Percentiles rank a stretch among this genome's conserved stretches.
phyloP scores from a whole-genome alignment of 2,888 invertebrate genomes.

The Adineta ricciae region DNA sequence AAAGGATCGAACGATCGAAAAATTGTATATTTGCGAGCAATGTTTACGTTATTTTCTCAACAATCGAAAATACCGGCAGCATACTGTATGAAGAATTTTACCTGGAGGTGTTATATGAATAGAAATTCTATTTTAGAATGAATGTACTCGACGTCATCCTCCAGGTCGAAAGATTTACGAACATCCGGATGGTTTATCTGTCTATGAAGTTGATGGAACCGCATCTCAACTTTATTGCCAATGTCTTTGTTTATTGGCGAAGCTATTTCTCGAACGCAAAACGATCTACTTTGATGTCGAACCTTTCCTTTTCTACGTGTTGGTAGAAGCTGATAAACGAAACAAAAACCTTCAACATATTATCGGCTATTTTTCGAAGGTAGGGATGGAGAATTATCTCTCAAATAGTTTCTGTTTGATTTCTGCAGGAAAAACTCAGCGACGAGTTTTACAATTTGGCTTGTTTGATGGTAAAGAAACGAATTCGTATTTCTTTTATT shows the following conservation, averaged over 20 bases:
- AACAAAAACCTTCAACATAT: background rate
- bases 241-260: conserved; percentile 84
- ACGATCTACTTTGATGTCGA: conserved; percentile 94
- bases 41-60: conserved; percentile 85
- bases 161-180: conserved; percentile 86
- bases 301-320: conserved; percentile 86
- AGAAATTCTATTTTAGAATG: conserved; percentile 55
- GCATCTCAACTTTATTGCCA: conserved; percentile 90
- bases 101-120: background rate
- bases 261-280: conserved; percentile 91
- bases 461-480: background rate
- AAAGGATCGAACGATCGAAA: conserved; percentile 58
- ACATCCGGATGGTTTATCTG: conserved; percentile 78
- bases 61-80: conserved; percentile 49
- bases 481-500: background rate
- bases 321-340: conserved; percentile 83
- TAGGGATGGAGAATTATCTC: conserved; percentile 52
- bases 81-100: conserved; percentile 39
- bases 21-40: conserved; percentile 86
- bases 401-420: too few relatives aligned
- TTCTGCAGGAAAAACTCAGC: background rate
- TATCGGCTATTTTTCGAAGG: conserved; percentile 91
- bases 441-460: conserved; percentile 9
- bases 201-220: conserved; percentile 92
- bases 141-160: conserved; percentile 77